Conservation (phyloP, 1,140 invertebrate species). For the Fopius arisanus region DNA sequence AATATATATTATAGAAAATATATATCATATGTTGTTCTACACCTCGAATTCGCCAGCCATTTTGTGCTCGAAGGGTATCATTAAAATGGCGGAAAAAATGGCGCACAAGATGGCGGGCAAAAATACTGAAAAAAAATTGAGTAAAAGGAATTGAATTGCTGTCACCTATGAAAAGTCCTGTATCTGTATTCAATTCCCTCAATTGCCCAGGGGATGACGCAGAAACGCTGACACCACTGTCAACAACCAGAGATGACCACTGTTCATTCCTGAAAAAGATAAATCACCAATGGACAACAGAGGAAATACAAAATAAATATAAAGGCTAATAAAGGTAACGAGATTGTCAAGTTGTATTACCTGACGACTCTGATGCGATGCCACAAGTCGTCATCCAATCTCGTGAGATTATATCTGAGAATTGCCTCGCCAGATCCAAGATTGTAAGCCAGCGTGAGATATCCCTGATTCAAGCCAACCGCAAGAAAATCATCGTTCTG, state of each 20-base stretch:
- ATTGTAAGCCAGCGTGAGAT: conserved; percentile 76
- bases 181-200: conserved; percentile 85
- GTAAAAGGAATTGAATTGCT: not conserved
- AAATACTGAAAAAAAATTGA: no score
- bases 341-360: conserved; percentile 64
- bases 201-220: conserved; percentile 83
- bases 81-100: no score
- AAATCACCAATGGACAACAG: not conserved
- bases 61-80: no score
- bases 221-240: conserved; percentile 80
- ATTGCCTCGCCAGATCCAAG: conserved; percentile 80
- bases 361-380: conserved; percentile 87
- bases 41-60: no score
- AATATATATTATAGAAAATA: no score
- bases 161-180: conserved; percentile 85
- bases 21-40: no score
- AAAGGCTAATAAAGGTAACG: not conserved
- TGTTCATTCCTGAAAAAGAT: conserved; percentile 77
- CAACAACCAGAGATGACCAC: conserved; percentile 84
- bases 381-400: conserved; percentile 91
- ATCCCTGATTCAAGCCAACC: conserved; percentile 82
- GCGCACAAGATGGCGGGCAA: no score
- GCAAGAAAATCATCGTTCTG: conserved; percentile 81
- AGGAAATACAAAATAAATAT: conserved; percentile 26
- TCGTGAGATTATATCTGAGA: conserved; percentile 85